A percentile compares a stretch with the other conserved stretches of the same genome.
phyloP scores from a whole-genome alignment of 2,113 vertebrate species.

The Gobiocypris rarus region DNA sequence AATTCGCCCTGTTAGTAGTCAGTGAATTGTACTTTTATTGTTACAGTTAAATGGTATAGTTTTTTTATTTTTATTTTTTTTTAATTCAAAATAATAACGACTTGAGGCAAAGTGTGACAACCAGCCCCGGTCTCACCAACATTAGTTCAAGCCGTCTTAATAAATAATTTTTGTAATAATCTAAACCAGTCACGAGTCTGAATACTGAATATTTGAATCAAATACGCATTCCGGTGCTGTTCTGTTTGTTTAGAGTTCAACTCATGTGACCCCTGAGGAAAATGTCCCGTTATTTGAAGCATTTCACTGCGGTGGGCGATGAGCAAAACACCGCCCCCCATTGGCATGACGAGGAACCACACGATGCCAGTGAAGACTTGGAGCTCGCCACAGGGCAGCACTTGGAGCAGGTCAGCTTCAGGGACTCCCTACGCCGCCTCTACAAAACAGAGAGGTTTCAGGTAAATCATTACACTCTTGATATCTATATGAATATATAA shows the following conservation, averaged over 20 bases:
- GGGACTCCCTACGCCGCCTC: slow-evolving; percentile 79
- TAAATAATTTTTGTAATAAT: background rate
- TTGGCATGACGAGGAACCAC: slow-evolving; percentile 78
- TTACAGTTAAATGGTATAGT: background rate
- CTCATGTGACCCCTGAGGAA: background rate
- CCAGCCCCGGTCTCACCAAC: background rate
- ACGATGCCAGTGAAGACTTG: slow-evolving; percentile 61
- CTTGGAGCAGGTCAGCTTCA: slow-evolving; percentile 67
- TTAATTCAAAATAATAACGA: background rate
- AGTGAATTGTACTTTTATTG: background rate
- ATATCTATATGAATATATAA: background rate
- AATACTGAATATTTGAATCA: background rate
- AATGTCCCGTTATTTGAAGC: slow-evolving; percentile 87
- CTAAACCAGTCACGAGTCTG: too few relatives aligned
- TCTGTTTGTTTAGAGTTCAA: background rate
- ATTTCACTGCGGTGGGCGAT: slow-evolving; percentile 91
- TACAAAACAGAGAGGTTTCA: slow-evolving; percentile 86
- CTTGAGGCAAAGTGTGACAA: background rate
- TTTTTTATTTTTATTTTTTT: background rate
- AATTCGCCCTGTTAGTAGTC: background rate
- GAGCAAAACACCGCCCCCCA: slow-evolving; percentile 65
- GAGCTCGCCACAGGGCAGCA: slow-evolving; percentile 53
- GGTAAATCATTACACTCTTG: slow-evolving; percentile 69
- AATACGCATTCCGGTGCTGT: background rate
- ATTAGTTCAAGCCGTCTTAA: background rate